A percentile compares a stretch with the other conserved stretches of the same genome.
These are phyloP conservation scores for Gavialis gangeticus DNA, from an alignment of 2,113 vertebrate genomes.

Conservation along the genomic window DNA sequence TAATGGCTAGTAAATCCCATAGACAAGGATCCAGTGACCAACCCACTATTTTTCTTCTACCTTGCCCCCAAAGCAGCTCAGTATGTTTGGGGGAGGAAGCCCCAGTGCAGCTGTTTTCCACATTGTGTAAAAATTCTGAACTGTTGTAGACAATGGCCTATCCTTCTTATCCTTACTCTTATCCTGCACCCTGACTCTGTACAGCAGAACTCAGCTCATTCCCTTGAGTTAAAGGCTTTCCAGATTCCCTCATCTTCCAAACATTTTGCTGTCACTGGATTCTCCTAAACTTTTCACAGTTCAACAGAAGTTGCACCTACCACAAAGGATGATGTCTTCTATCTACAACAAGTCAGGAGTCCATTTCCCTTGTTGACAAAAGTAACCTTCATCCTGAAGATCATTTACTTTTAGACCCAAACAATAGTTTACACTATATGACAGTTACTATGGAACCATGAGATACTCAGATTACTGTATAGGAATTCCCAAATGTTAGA, in stretches of 20 bases:
- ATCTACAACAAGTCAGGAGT: neutral
- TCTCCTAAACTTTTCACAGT: neutral
- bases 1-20: neutral
- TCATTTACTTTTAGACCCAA: neutral
- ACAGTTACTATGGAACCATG: too few relatives aligned
- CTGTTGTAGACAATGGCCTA: neutral
- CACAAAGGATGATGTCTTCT: neutral
- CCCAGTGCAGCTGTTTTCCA: fast-evolving
- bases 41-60: neutral
- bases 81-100: neutral
- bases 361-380: neutral
- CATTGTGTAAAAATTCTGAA: neutral
- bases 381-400: neutral
- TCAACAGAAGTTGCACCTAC: neutral
- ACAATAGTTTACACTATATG: neutral
- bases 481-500: too few relatives aligned
- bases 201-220: neutral
- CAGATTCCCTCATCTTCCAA: neutral
- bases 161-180: too few relatives aligned
- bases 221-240: neutral
- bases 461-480: too few relatives aligned
- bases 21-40: neutral
- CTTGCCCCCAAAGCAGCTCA: neutral
- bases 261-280: neutral
- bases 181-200: neutral